Evolutionary conservation across 2,888 invertebrate species (phyloP).

Genomic region (Protula sp.): DNA sequence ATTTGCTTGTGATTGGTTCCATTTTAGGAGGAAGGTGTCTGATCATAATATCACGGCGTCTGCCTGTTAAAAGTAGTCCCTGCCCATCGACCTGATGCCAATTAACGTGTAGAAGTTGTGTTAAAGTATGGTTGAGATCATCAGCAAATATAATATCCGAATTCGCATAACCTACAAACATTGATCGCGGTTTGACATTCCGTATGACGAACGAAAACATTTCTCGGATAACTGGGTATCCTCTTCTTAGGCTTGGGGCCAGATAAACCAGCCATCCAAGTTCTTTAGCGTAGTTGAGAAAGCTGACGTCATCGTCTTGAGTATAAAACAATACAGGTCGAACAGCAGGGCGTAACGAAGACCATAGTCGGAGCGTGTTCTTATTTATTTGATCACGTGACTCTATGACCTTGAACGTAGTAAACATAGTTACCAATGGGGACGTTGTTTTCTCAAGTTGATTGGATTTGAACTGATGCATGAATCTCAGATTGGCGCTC

Average conservation of each 20-base stretch:
- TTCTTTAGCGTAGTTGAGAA: neutral
- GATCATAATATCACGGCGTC: neutral
- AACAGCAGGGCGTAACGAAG: neutral
- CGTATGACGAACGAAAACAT: neutral
- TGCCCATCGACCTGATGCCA: neutral
- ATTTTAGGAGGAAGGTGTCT: no score
- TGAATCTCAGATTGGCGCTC: no score
- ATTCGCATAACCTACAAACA: neutral
- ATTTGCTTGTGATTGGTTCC: no score
- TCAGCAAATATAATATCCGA: neutral
- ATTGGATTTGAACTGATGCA: no score
- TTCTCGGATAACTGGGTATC: neutral
- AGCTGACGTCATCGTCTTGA: neutral
- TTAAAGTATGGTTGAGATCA: neutral
- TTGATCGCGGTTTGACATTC: neutral
- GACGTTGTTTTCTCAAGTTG: no score
- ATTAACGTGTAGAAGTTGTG: neutral
- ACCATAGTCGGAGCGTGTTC: neutral
- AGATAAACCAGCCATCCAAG: neutral
- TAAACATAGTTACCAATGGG: neutral
- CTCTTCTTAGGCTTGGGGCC: neutral
- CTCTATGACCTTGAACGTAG: neutral
- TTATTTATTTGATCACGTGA: neutral
- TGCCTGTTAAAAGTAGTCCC: neutral
- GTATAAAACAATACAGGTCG: neutral